Base-by-base conservation (phyloP, 2,888 invertebrate genomes). In the Willowsia nigromaculata region DNA sequence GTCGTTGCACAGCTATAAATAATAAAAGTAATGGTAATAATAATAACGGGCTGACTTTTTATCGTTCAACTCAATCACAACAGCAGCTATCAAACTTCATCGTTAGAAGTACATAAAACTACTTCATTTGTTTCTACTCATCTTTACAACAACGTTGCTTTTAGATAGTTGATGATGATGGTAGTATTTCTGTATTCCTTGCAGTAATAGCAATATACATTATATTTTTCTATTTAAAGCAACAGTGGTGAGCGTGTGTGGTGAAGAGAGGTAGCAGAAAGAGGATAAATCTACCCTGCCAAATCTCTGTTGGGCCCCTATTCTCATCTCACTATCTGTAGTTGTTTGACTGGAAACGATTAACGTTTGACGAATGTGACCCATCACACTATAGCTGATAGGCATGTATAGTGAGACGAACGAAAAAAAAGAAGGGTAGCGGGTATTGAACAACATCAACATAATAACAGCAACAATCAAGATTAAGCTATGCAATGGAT, bases 291-390 rank as follows among this genome's bases (percentile, higher is more conserved):
- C 59, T 22, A 27, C 37, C 18, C 18, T 30, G 4, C 9, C 5
- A n/a, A 11, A 1, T 68, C n/a, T 68, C 18, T 37, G 33, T 7
- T 68, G 68, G 30, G 50, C 53, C 47, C 47, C 78, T 47, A n/a
- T n/a, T 25, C 59, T 22, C 18, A 18, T 15, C 65, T 33, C 43
- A n/a, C 22, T 40, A 33, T 56, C 37, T 11, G 59, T 33, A 53
- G 59, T 83, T 30, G 47, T 83, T 62, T 43, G 65, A 83, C 83
- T 83, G 68, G 83, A 83, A 78, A 59, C 83, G 68, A 83, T 83
- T 82, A 59, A 83, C 68, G 37, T 62, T 83, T 83, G 83, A 83
- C 68, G 83, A 68, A 83, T 83, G 83, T 50, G 50, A 50, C 76
- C 76, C 76, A 53, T 78, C 47, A 78, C 53, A 53, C 76, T 30